Percentiles rank a stretch among this genome's conserved stretches.
Conservation (phyloP, 2,113 vertebrate genomes). For the Leucopsar rothschildi region DNA sequence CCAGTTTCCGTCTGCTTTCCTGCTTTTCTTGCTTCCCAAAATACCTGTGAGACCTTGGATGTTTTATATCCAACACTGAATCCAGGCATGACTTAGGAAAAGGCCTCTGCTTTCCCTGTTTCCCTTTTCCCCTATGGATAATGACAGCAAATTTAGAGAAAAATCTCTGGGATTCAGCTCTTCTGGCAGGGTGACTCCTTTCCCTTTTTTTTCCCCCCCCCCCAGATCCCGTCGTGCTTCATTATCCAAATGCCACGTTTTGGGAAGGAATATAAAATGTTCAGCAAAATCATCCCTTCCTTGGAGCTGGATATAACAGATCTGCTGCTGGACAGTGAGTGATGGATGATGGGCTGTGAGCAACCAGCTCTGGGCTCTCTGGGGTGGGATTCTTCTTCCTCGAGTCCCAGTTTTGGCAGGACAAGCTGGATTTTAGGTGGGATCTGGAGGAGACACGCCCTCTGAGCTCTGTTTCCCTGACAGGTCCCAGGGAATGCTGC, state of each 20-base stretch:
- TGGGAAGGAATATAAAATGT: conserved; percentile 93
- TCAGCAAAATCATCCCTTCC: conserved; percentile 88
- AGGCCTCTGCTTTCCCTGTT: not conserved
- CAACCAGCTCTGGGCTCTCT: not conserved
- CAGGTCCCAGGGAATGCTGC: conserved; percentile 85
- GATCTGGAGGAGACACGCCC: not conserved
- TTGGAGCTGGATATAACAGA: conserved; percentile 86
- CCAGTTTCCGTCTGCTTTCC: not conserved
- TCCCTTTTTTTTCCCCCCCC: not conserved
- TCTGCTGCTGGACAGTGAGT: conserved; percentile 83
- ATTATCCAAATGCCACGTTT: conserved; percentile 92
- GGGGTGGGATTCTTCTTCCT: not conserved
- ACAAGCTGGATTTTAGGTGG: not conserved
- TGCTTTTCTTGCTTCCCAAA: not conserved
- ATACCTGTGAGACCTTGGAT: not conserved
- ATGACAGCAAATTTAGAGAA: not conserved
- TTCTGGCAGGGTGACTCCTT: not conserved
- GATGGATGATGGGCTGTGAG: accelerated
- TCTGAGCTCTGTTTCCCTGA: not conserved
- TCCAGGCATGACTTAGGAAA: not conserved
- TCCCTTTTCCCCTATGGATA: not conserved
- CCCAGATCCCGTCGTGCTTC: conserved; percentile 86
- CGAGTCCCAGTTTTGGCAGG: not conserved
- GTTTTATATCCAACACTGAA: not conserved
- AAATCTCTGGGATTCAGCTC: not conserved